These are phyloP conservation scores for Colletes latitarsis DNA, from an alignment of 1,140 invertebrate genomes.

Conservation along the genomic window DNA sequence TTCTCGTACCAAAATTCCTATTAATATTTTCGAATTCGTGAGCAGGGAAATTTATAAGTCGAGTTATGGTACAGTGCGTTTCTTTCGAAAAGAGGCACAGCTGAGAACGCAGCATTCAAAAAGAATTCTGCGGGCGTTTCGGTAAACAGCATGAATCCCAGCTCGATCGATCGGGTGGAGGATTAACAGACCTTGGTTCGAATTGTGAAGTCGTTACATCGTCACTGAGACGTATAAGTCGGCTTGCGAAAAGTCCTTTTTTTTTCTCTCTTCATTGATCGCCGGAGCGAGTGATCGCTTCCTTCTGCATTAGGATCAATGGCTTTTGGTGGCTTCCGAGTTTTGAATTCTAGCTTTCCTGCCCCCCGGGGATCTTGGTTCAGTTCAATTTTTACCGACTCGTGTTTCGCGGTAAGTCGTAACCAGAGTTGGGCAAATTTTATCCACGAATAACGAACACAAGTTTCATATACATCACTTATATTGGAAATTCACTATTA, in stretches of 20 bases:
- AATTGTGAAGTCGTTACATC: conserved; percentile 63
- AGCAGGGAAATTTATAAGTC: neutral
- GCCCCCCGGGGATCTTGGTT: conserved; percentile 22
- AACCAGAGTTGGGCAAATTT: neutral
- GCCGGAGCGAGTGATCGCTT: conserved; percentile 63
- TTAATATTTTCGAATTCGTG: neutral
- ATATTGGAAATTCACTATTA: too few relatives aligned
- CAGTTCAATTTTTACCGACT: conserved; percentile 51
- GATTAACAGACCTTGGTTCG: conserved; percentile 58
- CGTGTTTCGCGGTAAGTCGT: conserved; percentile 48
- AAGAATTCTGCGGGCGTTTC: conserved; percentile 48
- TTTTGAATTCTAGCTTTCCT: conserved; percentile 55
- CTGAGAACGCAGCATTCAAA: conserved; percentile 40
- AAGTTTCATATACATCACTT: too few relatives aligned
- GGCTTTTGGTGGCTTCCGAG: conserved; percentile 64
- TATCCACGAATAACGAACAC: too few relatives aligned
- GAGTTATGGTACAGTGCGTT: conserved; percentile 6
- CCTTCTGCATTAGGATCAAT: conserved; percentile 62
- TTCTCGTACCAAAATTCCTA: neutral
- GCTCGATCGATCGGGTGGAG: conserved; percentile 68
- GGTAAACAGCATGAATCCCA: conserved; percentile 49
- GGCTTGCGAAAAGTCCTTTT: conserved; percentile 62
- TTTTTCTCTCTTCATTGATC: conserved; percentile 62
- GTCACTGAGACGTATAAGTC: conserved; percentile 66
- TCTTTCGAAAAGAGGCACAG: conserved; percentile 46